A percentile compares a stretch with the other conserved stretches of the same genome.
phyloP scores from a whole-genome alignment of 2,113 vertebrate species.

The Peromyscus leucopus region DNA sequence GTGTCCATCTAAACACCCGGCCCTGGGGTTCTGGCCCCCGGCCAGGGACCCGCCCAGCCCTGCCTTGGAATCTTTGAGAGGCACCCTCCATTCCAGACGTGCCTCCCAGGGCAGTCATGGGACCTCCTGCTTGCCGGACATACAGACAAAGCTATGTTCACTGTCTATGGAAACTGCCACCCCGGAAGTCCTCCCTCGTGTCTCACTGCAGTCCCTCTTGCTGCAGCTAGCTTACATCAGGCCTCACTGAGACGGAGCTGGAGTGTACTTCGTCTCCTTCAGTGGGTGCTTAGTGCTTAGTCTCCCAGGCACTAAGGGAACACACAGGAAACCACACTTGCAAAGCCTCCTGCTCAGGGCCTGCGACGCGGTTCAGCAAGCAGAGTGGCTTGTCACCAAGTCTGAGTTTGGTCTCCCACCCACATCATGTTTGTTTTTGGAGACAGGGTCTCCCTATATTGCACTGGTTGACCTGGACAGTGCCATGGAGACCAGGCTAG shows the following conservation, averaged over 20 bases:
- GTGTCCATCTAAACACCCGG: conserved; percentile 49
- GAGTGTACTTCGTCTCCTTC: background rate
- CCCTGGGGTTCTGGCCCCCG: conserved; percentile 30
- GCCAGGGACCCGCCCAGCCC: conserved; percentile 44
- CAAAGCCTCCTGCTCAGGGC: background rate
- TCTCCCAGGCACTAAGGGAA: background rate
- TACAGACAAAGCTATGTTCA: background rate
- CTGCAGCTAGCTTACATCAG: background rate
- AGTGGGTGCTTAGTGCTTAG: too few species aligned
- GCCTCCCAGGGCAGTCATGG: background rate
- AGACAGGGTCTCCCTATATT: background rate
- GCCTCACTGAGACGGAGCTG: background rate
- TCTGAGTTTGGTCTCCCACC: background rate
- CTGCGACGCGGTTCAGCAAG: background rate
- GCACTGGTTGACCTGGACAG: background rate
- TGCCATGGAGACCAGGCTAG: background rate
- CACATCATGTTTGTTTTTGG: background rate
- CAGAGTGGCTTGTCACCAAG: background rate
- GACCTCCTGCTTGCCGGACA: background rate
- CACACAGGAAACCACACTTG: background rate
- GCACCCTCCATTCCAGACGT: conserved; percentile 53
- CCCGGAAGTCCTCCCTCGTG: background rate
- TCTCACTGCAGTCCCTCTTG: background rate
- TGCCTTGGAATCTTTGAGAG: conserved; percentile 38
- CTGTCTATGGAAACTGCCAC: background rate